phyloP scores from a whole-genome alignment of 2,113 vertebrate genomes.

The Ceuthmochares aereus region DNA sequence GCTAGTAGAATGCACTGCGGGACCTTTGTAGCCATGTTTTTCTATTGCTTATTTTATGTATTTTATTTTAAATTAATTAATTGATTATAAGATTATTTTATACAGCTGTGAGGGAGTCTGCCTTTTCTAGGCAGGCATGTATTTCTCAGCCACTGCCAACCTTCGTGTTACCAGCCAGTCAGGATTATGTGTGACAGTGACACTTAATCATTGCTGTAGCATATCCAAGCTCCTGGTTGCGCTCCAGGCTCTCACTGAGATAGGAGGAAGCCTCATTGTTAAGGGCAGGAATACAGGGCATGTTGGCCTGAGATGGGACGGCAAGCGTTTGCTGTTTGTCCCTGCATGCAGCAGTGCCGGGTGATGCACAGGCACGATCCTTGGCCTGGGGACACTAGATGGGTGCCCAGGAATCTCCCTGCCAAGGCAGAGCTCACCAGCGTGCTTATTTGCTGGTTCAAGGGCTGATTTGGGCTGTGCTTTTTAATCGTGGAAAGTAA shows the following conservation, averaged over 20 bases:
- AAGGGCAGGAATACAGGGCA: not conserved
- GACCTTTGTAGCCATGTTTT: not conserved
- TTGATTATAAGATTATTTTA: not conserved
- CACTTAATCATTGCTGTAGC: not conserved
- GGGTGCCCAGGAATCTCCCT: not conserved
- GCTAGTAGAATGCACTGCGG: not conserved
- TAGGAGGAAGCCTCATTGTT: not conserved
- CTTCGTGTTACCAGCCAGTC: not conserved
- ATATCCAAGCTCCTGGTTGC: not conserved
- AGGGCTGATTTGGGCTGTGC: not conserved
- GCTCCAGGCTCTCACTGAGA: not conserved
- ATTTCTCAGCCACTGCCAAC: rapidly evolving
- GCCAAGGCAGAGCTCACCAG: not conserved
- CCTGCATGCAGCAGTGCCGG: rapidly evolving
- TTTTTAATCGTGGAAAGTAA: not conserved
- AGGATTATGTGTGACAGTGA: not conserved
- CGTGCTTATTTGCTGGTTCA: not conserved
- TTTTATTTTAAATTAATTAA: too few species aligned
- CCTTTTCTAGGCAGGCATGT: not conserved
- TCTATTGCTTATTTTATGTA: not conserved
- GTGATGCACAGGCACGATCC: not conserved
- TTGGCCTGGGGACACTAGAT: not conserved
- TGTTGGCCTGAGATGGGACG: not conserved
- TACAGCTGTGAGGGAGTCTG: not conserved
- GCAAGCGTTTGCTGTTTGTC: not conserved